These are phyloP conservation scores for Brachyptera risi DNA, from an alignment of 2,888 invertebrate species.

Conservation along the genomic window DNA sequence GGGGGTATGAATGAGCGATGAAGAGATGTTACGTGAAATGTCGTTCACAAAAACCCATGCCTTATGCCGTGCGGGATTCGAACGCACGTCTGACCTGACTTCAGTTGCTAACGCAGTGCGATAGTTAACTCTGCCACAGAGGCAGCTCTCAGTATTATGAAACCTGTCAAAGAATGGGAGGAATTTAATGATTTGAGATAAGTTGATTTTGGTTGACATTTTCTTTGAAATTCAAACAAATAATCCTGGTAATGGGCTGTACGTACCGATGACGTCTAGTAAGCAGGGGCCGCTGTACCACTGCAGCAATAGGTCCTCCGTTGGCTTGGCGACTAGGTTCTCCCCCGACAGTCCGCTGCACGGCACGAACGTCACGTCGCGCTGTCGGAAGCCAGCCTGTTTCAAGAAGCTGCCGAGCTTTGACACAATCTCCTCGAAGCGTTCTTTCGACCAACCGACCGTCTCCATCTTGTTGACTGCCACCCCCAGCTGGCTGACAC, in stretches of 20 bases:
- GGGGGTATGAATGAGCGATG: no score
- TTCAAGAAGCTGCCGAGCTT: conserved; percentile 80
- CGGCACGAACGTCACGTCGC: conserved; percentile 84
- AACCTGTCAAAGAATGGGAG: no score
- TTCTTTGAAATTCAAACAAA: no score
- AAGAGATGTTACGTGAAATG: no score
- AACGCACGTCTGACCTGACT: no score
- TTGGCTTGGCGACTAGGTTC: conserved; percentile 71
- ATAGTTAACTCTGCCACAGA: no score
- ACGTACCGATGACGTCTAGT: conserved; percentile 73
- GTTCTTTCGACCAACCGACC: conserved; percentile 83
- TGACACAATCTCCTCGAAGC: conserved; percentile 84
- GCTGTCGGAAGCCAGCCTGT: conserved; percentile 87
- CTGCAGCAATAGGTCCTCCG: conserved; percentile 53
- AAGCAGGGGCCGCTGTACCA: conserved; percentile 85
- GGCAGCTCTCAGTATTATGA: no score
- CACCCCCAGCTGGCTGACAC: conserved; percentile 90
- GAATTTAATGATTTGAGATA: no score
- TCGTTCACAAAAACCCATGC: no score
- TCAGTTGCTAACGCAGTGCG: no score
- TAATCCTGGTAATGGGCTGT: neutral
- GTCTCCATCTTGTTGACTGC: conserved; percentile 98
- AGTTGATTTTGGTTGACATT: no score
- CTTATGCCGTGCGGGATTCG: no score
- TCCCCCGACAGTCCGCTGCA: conserved; percentile 96